These are phyloP conservation scores for Myoxocephalus aenaeus DNA, from an alignment of 2,797 vertebrate species.

Conservation along the genomic window DNA sequence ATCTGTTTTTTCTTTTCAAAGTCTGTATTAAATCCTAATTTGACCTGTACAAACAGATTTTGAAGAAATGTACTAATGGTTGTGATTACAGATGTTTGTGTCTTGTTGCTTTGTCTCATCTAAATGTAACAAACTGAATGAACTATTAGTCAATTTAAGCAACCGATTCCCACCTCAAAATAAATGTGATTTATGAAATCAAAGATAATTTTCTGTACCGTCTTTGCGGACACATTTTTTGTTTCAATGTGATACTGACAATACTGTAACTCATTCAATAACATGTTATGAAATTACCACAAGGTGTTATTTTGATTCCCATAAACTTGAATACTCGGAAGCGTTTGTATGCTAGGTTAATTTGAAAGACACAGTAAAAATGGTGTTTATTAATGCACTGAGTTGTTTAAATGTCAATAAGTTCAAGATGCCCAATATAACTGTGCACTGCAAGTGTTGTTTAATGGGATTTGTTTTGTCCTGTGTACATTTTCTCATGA, in stretches of 20 bases:
- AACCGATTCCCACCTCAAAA: conserved; percentile 57
- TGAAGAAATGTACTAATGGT: background rate
- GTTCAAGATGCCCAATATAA: conserved; percentile 20
- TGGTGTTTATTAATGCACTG: conserved; percentile 30
- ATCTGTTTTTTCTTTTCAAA: background rate
- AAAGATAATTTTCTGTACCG: conserved; percentile 40
- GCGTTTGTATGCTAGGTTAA: conserved; percentile 22
- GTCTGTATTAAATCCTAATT: conserved; percentile 22
- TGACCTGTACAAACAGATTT: background rate
- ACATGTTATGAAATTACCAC: conserved; percentile 26
- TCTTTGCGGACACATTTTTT: conserved; percentile 15
- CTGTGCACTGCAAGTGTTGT: conserved; percentile 40
- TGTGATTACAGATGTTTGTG: conserved; percentile 15
- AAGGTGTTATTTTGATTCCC: conserved; percentile 31
- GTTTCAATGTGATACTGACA: conserved; percentile 2
- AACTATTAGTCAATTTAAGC: conserved; percentile 26
- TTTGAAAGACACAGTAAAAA: conserved; percentile 3
- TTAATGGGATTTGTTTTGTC: conserved; percentile 29
- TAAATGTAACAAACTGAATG: conserved; percentile 7
- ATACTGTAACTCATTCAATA: conserved; percentile 5
- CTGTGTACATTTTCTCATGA: conserved; percentile 36
- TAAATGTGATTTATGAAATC: conserved; percentile 41
- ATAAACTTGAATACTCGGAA: conserved; percentile 31
- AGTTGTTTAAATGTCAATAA: conserved; percentile 33
- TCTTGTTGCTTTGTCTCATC: conserved; percentile 24